A percentile compares a stretch with the other conserved stretches of the same genome.
Conservation (phyloP, 2,797 vertebrate genomes). For the Kryptopterus vitreolus region DNA sequence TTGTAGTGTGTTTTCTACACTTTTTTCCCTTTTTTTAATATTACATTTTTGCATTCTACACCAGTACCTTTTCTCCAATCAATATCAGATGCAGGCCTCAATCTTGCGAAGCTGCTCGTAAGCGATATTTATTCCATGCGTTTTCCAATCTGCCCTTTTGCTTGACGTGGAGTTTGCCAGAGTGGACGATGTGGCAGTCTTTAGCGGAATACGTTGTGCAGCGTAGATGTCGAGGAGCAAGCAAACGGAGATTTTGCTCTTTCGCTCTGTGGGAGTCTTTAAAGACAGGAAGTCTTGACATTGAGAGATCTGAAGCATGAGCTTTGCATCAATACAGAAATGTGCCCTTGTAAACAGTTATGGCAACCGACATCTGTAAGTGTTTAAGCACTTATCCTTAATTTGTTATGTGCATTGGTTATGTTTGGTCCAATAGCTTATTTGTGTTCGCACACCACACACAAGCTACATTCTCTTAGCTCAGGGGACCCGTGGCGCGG, state of each 20-base stretch:
- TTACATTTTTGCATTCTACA: neutral
- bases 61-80: neutral
- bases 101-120: neutral
- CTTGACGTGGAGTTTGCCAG: neutral
- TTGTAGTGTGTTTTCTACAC: neutral
- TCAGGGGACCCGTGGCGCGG: neutral
- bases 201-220: neutral
- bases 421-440: neutral
- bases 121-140: neutral
- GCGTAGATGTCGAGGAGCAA: neutral
- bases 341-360: neutral
- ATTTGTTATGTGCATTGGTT: neutral
- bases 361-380: too few relatives aligned
- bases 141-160: neutral
- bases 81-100: neutral
- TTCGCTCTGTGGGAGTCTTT: neutral
- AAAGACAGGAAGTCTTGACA: neutral
- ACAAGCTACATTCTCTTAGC: neutral
- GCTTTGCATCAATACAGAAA: neutral
- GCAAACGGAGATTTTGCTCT: neutral
- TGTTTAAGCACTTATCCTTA: conserved; percentile 1
- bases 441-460: neutral
- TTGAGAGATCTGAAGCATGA: neutral
- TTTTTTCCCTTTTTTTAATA: neutral
- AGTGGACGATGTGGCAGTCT: neutral